Conservation (phyloP, 2,113 vertebrate genomes). For the Procavia capensis region DNA sequence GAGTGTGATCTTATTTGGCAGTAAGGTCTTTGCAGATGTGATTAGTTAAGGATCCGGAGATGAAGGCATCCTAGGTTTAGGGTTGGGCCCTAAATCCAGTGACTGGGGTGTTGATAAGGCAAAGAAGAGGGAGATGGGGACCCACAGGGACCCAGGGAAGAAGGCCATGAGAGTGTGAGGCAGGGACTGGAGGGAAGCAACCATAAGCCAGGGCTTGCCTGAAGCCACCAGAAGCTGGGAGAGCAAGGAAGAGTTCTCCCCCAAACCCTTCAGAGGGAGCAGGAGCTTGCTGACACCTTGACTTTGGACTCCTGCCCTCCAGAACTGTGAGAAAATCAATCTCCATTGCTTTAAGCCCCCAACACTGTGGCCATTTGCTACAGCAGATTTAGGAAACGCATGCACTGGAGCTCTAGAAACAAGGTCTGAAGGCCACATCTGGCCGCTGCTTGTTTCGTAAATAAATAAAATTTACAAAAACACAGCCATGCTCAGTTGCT, state of each 20-base stretch:
- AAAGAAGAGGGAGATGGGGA: not conserved
- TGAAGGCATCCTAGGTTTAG: not conserved
- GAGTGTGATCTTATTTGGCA: not conserved
- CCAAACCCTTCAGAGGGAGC: accelerated
- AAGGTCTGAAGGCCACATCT: no score
- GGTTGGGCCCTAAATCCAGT: not conserved
- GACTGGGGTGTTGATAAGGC: not conserved
- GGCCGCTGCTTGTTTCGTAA: not conserved
- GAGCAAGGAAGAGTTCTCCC: accelerated
- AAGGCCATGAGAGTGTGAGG: not conserved
- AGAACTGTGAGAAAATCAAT: not conserved
- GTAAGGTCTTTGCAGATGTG: not conserved
- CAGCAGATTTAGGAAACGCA: not conserved
- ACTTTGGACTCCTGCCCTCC: not conserved
- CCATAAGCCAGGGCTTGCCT: not conserved
- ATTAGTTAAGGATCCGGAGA: not conserved
- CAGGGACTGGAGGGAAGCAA: no score
- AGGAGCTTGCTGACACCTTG: accelerated
- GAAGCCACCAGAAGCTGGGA: not conserved
- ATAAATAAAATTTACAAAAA: not conserved
- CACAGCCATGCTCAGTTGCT: not conserved
- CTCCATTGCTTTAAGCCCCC: not conserved
- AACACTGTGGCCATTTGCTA: not conserved
- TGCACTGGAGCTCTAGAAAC: not conserved
- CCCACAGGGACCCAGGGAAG: not conserved